A percentile compares a stretch with the other conserved stretches of the same genome.
Evolutionary conservation across 1,140 invertebrate genomes (phyloP).

Genomic region (Hycleus cichorii): DNA sequence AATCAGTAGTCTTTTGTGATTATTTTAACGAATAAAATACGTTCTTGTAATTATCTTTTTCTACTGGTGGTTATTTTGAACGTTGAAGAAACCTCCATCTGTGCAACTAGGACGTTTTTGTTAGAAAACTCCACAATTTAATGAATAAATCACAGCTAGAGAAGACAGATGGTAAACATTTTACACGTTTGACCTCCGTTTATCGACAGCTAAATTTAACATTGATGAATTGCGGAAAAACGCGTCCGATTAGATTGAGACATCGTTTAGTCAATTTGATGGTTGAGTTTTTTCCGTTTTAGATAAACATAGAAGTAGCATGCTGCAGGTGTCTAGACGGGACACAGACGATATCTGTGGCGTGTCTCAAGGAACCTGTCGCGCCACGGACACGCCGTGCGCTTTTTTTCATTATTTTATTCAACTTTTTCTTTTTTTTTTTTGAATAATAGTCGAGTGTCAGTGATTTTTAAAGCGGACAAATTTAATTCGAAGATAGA

Average conservation of each 20-base stretch:
- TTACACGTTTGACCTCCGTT: conserved; percentile 8
- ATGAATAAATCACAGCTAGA: conserved; percentile 11
- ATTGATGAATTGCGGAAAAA: conserved; percentile 15
- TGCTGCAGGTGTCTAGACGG: conserved; percentile 21
- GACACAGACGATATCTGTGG: conserved; percentile 26
- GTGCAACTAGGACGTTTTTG: too few species aligned
- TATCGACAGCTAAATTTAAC: conserved; percentile 12
- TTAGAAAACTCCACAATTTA: background rate
- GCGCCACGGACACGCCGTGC: conserved; percentile 25
- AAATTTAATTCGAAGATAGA: background rate
- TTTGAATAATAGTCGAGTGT: too few species aligned
- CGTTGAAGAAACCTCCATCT: too few species aligned
- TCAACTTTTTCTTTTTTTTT: background rate
- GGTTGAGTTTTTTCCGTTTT: background rate
- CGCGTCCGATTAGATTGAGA: conserved; percentile 5
- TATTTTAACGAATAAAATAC: too few species aligned
- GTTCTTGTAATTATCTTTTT: too few species aligned
- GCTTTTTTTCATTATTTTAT: background rate
- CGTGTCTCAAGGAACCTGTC: conserved; percentile 33
- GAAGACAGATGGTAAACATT: conserved; percentile 13
- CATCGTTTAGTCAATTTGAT: conserved; percentile 3
- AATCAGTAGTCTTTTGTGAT: too few species aligned
- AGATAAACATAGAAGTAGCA: conserved; percentile 11
- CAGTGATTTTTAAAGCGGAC: background rate
- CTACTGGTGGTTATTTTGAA: too few species aligned